Evolutionary conservation across 2,888 invertebrate species (phyloP).

Genomic region (Pseudoips prasinana): DNA sequence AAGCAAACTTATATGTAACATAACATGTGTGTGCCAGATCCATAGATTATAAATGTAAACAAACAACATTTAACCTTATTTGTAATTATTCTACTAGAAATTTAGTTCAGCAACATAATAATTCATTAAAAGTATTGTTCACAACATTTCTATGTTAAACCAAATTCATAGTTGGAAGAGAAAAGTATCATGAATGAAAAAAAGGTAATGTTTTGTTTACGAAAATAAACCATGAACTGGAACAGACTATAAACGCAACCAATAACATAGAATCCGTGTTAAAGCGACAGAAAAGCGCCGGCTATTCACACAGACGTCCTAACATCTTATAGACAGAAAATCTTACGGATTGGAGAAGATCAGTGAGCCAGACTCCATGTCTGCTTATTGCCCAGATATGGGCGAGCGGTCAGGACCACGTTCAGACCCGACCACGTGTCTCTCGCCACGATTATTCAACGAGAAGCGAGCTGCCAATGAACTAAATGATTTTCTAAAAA

Average conservation of each 20-base stretch:
- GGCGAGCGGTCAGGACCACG: constrained; percentile 41
- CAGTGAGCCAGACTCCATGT: constrained; percentile 60
- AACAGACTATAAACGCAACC: constrained; percentile 17
- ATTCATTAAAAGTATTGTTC: too few species aligned
- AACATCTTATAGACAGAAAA: constrained; percentile 36
- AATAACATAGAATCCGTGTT: constrained; percentile 30
- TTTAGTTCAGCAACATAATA: too few species aligned
- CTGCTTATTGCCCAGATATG: constrained; percentile 39
- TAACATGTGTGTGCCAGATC: constrained; percentile 2
- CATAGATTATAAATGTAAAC: background rate
- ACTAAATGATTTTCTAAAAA: constrained; percentile 76
- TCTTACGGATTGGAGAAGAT: constrained; percentile 71
- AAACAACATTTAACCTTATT: background rate
- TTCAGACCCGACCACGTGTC: constrained; percentile 60
- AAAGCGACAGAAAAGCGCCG: constrained; percentile 38
- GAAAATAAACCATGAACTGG: too few species aligned
- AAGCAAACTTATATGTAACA: constrained; percentile 19
- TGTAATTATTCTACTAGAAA: too few species aligned
- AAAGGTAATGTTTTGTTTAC: too few species aligned
- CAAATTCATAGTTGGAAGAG: too few species aligned
- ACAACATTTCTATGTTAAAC: too few species aligned
- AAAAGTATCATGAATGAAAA: too few species aligned
- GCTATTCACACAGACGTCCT: constrained; percentile 49
- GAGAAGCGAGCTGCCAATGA: constrained; percentile 65
- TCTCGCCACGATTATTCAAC: constrained; percentile 49